Conservation (phyloP, 1,140 invertebrate species). For the Bombus balteatus region DNA sequence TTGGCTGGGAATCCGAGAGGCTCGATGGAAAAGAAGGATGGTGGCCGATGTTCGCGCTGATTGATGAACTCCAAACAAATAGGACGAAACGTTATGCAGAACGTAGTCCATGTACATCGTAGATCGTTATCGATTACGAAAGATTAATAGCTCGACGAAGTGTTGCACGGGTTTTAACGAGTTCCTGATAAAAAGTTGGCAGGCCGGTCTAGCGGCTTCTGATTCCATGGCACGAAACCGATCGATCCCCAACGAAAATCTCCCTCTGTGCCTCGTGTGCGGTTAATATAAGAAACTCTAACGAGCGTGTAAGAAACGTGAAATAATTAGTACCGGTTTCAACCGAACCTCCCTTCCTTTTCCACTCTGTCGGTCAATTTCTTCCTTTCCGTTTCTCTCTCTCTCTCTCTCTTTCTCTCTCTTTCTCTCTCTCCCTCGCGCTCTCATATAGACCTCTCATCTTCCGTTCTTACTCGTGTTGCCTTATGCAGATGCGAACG, state of each 20-base stretch:
- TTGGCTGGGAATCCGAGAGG: not conserved
- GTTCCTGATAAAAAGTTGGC: not conserved
- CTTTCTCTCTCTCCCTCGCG: not conserved
- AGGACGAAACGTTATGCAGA: slow-evolving; percentile 13
- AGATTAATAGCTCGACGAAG: slow-evolving; percentile 48
- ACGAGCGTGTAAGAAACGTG: slow-evolving; percentile 71
- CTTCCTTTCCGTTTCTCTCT: slow-evolving; percentile 2
- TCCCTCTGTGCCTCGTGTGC: not conserved
- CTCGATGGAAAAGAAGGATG: not conserved
- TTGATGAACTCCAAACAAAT: slow-evolving; percentile 41
- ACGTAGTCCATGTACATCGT: not conserved
- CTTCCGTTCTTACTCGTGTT: slow-evolving; percentile 52
- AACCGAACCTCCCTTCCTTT: slow-evolving; percentile 20
- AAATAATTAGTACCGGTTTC: slow-evolving; percentile 70
- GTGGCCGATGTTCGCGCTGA: not conserved
- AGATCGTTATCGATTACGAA: slow-evolving; percentile 48
- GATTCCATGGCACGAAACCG: slow-evolving; percentile 38
- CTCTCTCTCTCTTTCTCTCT: not conserved
- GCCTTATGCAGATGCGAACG: slow-evolving; percentile 67
- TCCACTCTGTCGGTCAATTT: slow-evolving; percentile 1
- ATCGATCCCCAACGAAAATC: slow-evolving; percentile 25
- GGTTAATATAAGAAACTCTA: slow-evolving; percentile 63
- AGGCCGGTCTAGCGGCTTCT: slow-evolving; percentile 15
- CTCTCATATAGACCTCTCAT: not conserved
- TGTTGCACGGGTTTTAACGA: slow-evolving; percentile 48